phyloP scores from a whole-genome alignment of 2,797 vertebrate species.

The Ptychobarbus kaznakovi region DNA sequence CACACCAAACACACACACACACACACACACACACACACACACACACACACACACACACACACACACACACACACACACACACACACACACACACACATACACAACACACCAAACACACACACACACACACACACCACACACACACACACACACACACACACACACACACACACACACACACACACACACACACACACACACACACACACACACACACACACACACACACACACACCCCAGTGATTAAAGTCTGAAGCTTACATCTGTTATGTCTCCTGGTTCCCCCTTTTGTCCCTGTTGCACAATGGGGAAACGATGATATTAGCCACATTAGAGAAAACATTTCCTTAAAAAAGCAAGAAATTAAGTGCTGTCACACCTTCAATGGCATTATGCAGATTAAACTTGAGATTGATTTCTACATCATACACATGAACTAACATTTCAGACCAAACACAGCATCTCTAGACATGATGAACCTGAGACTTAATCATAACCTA shows the following conservation, averaged over 20 bases:
- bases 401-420: neutral
- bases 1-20: too few relatives aligned
- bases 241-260: constrained; percentile 69
- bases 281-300: constrained; percentile 85
- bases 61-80: too few relatives aligned
- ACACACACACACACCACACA: too few relatives aligned
- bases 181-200: too few relatives aligned
- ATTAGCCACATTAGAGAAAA: neutral
- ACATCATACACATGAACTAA: neutral
- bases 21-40: too few relatives aligned
- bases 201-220: too few relatives aligned
- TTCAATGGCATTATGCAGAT: neutral
- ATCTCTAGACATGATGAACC: neutral
- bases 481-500: constrained; percentile 35
- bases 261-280: constrained; percentile 85
- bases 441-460: constrained; percentile 12
- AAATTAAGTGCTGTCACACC: neutral
- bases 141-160: too few relatives aligned
- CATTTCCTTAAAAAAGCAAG: neutral
- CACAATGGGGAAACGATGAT: neutral
- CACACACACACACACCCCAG: neutral
- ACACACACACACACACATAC: too few relatives aligned
- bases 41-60: too few relatives aligned
- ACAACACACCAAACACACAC: too few relatives aligned
- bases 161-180: too few relatives aligned